phyloP scores from a whole-genome alignment of 2,113 vertebrate species.

The Natator depressus region DNA sequence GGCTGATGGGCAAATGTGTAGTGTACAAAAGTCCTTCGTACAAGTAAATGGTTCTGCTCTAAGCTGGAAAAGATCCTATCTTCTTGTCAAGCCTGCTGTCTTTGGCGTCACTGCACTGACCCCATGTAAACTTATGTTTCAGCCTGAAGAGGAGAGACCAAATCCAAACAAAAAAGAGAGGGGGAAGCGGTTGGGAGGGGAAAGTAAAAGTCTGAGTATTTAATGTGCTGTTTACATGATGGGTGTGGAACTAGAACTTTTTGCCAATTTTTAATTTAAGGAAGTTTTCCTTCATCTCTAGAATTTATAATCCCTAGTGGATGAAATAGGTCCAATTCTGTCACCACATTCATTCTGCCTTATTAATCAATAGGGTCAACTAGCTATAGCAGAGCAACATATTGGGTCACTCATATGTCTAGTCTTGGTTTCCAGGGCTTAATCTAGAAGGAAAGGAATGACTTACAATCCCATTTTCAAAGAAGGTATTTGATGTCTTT shows the following conservation, averaged over 20 bases:
- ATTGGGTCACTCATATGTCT: neutral
- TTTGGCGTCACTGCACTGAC: fast-evolving
- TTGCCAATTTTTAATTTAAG: neutral
- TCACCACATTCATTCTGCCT: neutral
- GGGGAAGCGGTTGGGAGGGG: neutral
- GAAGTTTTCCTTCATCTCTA: neutral
- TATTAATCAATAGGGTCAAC: neutral
- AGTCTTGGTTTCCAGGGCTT: neutral
- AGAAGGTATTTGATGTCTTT: neutral
- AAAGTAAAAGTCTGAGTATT: neutral
- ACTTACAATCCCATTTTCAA: neutral
- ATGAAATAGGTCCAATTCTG: neutral
- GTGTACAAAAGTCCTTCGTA: neutral
- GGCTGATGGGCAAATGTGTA: neutral
- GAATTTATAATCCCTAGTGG: neutral
- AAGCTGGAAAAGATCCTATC: neutral
- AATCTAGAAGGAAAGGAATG: neutral
- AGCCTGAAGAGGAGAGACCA: neutral
- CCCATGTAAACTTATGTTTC: neutral
- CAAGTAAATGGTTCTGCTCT: neutral
- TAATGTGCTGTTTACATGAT: neutral
- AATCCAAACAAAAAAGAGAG: neutral
- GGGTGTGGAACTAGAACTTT: neutral
- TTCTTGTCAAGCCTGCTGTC: neutral
- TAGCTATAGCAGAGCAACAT: neutral